Evolutionary conservation across 92 coral and sea anemone genomes (phyloP), one percentile per base, ranked within the genome.

Genomic region (Chrysogorgia sp.): DNA sequence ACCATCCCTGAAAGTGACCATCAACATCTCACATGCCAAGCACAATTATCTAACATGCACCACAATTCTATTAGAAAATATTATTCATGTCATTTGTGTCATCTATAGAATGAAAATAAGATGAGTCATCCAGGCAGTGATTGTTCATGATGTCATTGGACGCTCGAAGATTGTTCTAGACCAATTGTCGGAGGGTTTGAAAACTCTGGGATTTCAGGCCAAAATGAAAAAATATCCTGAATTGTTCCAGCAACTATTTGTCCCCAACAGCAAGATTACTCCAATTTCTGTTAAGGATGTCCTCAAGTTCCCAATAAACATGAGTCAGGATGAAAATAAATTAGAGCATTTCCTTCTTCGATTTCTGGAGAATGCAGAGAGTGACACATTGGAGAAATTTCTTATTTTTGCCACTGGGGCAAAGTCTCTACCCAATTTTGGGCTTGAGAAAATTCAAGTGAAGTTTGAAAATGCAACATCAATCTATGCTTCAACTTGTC

Each of bases 111-210:
- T 50, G 82, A 63, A 69, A 64, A 72, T 75, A 80, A 80, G 67
- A 53, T 74, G 80, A 80, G 79, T 85, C 23, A 77, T 84, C 32
- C 79, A 76, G 34, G 62, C 71, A 41, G 57, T 82, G 7, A 82
- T 76, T 34, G 74, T 80, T 15, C 89, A 85, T 40, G 89, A 80
- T 71, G 89, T 85, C 19, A 74, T 85, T 8, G 64, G 89, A 59
- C 79, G 79, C 26, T 82, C 74, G 15, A 85, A 80, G 79, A 85
- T 85, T 23, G 75, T 84, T 7, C 34, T 74, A 22, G 80, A 74
- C 61, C 80, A 74, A 49, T 14, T 74, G 30, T 58, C 43, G 12
- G 72, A 77, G 62, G 82, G 82, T 4, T 47, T 77, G 0, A 29
- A 62, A n/a, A 77, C 72, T 31, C 58, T 62, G 32, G 72, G 30